Evolutionary conservation across 2,888 invertebrate genomes (phyloP).

Genomic region (Chrysopilus asiliformis): DNA sequence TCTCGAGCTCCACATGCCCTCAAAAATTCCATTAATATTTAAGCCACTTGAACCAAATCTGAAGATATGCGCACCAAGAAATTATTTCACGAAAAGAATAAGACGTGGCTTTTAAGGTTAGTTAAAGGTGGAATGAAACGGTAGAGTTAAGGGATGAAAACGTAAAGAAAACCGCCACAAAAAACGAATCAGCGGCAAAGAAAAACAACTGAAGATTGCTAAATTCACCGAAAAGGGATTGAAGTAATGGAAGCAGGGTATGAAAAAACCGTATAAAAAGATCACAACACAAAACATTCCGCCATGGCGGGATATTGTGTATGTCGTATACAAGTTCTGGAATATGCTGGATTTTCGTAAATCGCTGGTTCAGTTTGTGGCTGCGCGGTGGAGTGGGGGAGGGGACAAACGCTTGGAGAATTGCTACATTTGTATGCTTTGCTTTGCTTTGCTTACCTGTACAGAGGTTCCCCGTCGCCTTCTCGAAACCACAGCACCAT

Average conservation of each 20-base stretch:
- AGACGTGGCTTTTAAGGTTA: conserved; percentile 8
- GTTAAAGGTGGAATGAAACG: neutral
- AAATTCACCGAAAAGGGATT: neutral
- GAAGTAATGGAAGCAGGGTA: conserved; percentile 4
- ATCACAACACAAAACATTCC: too few species aligned
- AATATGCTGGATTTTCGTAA: too few species aligned
- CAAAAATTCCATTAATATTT: conserved; percentile 16
- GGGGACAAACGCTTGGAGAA: too few species aligned
- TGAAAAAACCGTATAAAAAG: too few species aligned
- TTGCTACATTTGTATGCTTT: too few species aligned
- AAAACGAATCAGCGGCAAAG: too few species aligned
- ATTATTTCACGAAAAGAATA: conserved; percentile 3
- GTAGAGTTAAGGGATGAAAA: too few species aligned
- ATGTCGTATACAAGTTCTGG: too few species aligned
- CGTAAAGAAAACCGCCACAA: too few species aligned
- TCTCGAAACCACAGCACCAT: conserved; percentile 88
- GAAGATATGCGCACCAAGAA: conserved; percentile 8
- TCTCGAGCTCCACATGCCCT: conserved; percentile 6
- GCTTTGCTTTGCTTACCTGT: conserved; percentile 47
- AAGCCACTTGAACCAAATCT: conserved; percentile 12
- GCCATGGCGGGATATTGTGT: too few species aligned
- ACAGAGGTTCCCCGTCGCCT: conserved; percentile 67
- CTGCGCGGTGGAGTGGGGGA: too few species aligned
- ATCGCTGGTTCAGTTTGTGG: too few species aligned
- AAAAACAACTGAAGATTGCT: conserved; percentile 5